Base-by-base conservation (phyloP, 2,888 invertebrate species). In the Halocaridina rubra region DNA sequence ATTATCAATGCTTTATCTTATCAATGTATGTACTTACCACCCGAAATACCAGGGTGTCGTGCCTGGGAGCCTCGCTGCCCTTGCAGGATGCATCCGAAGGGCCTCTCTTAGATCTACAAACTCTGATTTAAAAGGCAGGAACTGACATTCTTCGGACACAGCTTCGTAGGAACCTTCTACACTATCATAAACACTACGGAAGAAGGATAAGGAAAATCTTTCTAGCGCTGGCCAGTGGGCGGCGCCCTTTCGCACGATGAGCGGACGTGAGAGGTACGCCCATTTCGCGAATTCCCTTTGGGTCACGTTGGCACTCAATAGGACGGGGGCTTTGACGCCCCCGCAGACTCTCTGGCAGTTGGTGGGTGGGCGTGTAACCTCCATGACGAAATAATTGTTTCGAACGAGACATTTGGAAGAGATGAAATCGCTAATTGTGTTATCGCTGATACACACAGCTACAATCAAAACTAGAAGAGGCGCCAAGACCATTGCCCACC, bases 21-120 rank as follows among this genome's bases (percentile, higher is more conserved):
- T 10, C 16, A 10, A 19, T 53, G 7, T 61, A 59, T 59, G 8
- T 77, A 92, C 94, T 92, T 92, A 95, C 96, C 97, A 97, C 89
- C 97, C 97, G 69, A 97, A 95, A 92, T 97, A 97, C 97, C 97
- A 97, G 0, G 96, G 94, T 80, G 93, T 92, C 89, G 94, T 92
- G 1, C 94, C 93, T 16, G 92, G 92, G 53, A 92, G 91, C 91
- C 94, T 93, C 32, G 90, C 91, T 4, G 94, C 93, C 90, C 95
- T 93, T 77, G 92, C 92, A 69, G 93, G 91, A 5, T 94, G 93
- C 95, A 96, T 96, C 86, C 92, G 92, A 90, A 97, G 95, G 13
- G 96, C 96, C 90, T 97, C 95, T 86, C 93, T 92, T 82, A 97
- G 90, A 30, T 94, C 93, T 89, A 94, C 94, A 89, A 97, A 93